Evolutionary conservation across 2,113 vertebrate genomes (phyloP).

Genomic region (Marmota flaviventris): DNA sequence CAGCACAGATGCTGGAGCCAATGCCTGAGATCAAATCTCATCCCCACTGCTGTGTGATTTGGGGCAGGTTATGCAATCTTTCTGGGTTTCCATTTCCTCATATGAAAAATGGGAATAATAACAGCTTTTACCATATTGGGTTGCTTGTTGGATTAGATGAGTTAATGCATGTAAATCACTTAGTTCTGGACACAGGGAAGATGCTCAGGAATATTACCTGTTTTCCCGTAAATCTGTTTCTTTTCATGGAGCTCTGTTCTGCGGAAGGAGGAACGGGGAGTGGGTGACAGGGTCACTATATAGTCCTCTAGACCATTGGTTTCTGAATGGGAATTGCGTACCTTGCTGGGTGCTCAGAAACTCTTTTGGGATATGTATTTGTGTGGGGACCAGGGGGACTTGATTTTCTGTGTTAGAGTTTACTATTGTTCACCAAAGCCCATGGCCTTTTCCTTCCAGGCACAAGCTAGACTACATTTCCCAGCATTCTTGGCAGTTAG

Average conservation of each 20-base stretch:
- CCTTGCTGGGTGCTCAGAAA: background rate
- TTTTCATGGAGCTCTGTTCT: background rate
- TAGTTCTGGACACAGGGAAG: background rate
- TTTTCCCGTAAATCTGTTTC: background rate
- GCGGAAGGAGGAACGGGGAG: background rate
- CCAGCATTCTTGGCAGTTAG: background rate
- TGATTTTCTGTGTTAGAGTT: constrained; percentile 12
- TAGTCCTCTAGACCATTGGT: background rate
- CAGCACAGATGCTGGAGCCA: background rate
- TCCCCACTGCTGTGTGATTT: background rate
- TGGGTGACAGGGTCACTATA: background rate
- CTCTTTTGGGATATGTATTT: background rate
- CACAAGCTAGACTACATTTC: background rate
- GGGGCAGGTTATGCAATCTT: background rate
- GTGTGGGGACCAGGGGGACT: background rate
- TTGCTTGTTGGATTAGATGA: background rate
- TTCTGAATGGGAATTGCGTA: background rate
- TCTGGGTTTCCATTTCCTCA: background rate
- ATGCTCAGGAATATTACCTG: background rate
- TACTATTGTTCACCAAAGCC: background rate
- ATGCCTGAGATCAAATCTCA: background rate
- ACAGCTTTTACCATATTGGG: background rate
- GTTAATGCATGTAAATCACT: background rate
- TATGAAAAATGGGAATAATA: background rate
- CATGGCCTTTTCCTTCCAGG: background rate